phyloP scores from a whole-genome alignment of 2,888 invertebrate genomes.

The Polymixis flavicincta region DNA sequence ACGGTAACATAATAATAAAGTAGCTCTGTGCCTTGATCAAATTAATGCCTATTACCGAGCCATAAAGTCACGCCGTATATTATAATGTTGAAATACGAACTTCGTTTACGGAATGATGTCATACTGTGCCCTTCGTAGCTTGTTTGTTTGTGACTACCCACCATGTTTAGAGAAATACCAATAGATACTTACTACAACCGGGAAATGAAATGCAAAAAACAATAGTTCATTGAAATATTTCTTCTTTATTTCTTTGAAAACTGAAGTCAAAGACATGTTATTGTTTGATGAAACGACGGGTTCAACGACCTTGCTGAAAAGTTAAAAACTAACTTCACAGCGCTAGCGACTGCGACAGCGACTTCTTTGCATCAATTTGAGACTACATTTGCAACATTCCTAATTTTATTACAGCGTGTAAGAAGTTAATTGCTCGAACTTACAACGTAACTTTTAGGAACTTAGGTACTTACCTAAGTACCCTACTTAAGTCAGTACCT shows the following conservation, averaged over 20 bases:
- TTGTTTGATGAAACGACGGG: constrained; percentile 21
- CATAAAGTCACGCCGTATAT: constrained; percentile 35
- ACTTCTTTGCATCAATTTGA: constrained; percentile 28
- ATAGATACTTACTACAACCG: not conserved
- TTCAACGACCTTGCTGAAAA: constrained; percentile 37
- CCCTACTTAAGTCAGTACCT: too few species aligned
- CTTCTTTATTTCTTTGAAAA: constrained; percentile 16
- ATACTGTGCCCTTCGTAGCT: constrained; percentile 56
- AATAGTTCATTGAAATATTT: not conserved
- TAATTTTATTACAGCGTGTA: constrained; percentile 37
- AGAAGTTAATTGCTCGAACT: constrained; percentile 26
- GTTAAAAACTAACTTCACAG: constrained; percentile 12
- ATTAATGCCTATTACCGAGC: constrained; percentile 57
- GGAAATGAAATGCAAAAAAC: not conserved
- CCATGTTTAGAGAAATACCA: constrained; percentile 6
- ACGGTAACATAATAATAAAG: constrained; percentile 30
- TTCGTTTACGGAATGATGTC: constrained; percentile 57
- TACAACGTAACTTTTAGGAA: constrained; percentile 4
- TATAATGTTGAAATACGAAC: constrained; percentile 39
- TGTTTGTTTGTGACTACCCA: constrained; percentile 41
- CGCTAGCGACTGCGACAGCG: not conserved
- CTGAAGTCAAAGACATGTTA: not conserved
- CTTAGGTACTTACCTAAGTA: too few species aligned
- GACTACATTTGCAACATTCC: constrained; percentile 18
- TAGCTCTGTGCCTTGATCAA: constrained; percentile 45